Evolutionary conservation across 1,140 invertebrate genomes (phyloP), one percentile per base, ranked within the genome.

Genomic region (Calliopsis andreniformis): DNA sequence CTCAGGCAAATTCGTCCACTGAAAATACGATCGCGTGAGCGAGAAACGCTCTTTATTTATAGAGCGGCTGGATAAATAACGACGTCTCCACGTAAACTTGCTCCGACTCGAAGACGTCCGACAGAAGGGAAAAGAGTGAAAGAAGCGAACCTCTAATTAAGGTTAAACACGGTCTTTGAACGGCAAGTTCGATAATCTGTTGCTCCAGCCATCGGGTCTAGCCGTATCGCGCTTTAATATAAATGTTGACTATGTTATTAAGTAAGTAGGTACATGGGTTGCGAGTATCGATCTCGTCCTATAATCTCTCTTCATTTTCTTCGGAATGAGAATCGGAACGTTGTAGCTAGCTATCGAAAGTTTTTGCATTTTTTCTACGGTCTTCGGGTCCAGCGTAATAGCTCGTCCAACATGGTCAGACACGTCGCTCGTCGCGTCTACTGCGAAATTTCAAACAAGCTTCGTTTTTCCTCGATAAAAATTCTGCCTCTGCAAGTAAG

Each of bases 201-300:
- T 70, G 71, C 58, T 75, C 49, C 43, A 66, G 20, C 67, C 63
- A 39, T 47, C 43, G 51, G 23, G 61, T 8, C 35, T 14, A 32
- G n/a, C 45, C n/a, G 51, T 76, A 56, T 53, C 63, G 53, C 59
- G 23, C 64, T 43, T 78, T 66, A 62, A 78, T 77, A 72, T 77
- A 72, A 82, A 82, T 68, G 80, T 72, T 58, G 58, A 67, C 56
- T 56, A 45, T 69, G 47, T 80, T 73, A 80, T 80, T 80, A 80
- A 43, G 53, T 67, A 67, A 78, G 47, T 78, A 72, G 55, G 30
- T 80, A 72, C 58, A 78, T 1, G 35, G 25, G n/a, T 45, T 47
- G 56, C 64, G 25, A 58, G 68, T 49, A 71, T 43, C 67, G 39
- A 47, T 64, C 49, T 42, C 53, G 49, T 43, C 43, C 63, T 43